Evolutionary conservation across 2,888 invertebrate species (phyloP), one percentile per base, ranked within the genome.

Genomic region (Anoplius nigerrimus): DNA sequence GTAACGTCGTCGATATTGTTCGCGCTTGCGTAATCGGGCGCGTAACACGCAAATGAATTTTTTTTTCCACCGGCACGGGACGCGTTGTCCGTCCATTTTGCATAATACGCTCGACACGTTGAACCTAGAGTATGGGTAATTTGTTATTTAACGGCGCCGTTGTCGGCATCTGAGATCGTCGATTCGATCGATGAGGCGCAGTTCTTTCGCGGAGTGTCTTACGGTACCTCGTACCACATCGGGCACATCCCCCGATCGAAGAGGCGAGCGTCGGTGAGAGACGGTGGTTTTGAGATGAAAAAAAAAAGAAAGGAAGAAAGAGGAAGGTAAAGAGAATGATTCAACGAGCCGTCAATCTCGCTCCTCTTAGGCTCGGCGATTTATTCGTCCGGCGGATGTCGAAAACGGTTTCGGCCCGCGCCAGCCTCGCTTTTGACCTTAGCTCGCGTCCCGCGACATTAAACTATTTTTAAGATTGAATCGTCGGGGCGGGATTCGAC

Each of bases 181-280:
- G 61, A 57, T 62, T 58, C 56, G 60, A 57, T 20, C 46, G 42
- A 16, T 46, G 20, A 53, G 13, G n/a, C 57, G 21, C 60, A 64
- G 18, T 46, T 21, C 43, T 21, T 62, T 59, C 62, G 73, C 71
- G 72, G 74, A 60, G 62, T 68, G 46, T n/a, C 66, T 76, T 78
- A 78, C 80, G 80, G 80, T 80, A 76, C 69, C 61, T 69, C 72
- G 79, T 78, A 74, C 78, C 76, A 80, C 78, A 74, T 80, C 64
- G 68, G 60, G n/a, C 53, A 45, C 51, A 48, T 51, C 68, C 62
- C 64, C 52, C 48, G 48, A 16, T 6, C 48, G 18, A 48, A 8
- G 48, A 2, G 11, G 48, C 48, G 48, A 16, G 18, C 5, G 11
- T 16, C 5, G 48, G 5, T 3, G 48, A 48, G 48, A 48, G 13